Conservation (phyloP, 2,888 invertebrate species). For the Aspidapion aeneum region DNA sequence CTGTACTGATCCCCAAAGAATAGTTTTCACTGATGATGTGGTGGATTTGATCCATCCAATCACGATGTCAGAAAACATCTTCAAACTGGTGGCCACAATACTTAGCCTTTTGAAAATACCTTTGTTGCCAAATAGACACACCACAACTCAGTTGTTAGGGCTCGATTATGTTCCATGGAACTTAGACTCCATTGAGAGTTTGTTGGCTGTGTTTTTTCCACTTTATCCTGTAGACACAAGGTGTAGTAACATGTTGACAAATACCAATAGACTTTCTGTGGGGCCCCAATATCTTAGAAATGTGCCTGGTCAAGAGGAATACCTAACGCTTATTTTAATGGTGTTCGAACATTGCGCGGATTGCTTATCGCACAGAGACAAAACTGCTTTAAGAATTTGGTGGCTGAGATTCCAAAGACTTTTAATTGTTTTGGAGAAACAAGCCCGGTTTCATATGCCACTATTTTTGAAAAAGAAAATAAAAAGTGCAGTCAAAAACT, state of each 20-base stretch:
- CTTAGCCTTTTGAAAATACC: slow-evolving; percentile 57
- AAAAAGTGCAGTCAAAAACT: slow-evolving; percentile 53
- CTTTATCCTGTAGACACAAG: slow-evolving; percentile 39
- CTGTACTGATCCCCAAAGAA: slow-evolving; percentile 62
- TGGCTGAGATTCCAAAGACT: slow-evolving; percentile 61
- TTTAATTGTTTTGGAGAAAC: slow-evolving; percentile 40
- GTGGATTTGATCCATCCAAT: slow-evolving; percentile 68
- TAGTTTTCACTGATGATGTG: slow-evolving; percentile 61
- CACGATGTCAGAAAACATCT: slow-evolving; percentile 54
- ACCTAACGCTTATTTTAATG: slow-evolving; percentile 52
- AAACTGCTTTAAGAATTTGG: slow-evolving; percentile 56
- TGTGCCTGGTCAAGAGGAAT: slow-evolving; percentile 60
- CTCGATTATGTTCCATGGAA: slow-evolving; percentile 49
- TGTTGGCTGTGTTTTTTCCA: slow-evolving; percentile 46
- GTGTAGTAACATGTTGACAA: slow-evolving; percentile 45
- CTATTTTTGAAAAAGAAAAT: slow-evolving; percentile 48
- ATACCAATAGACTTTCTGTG: slow-evolving; percentile 48
- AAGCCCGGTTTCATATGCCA: slow-evolving; percentile 44
- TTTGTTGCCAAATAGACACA: slow-evolving; percentile 51
- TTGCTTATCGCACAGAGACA: slow-evolving; percentile 48
- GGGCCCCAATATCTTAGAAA: slow-evolving; percentile 58
- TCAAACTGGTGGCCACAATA: slow-evolving; percentile 58
- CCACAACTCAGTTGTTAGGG: slow-evolving; percentile 47
- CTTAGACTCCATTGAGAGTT: slow-evolving; percentile 52
- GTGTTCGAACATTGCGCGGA: slow-evolving; percentile 53